Percentiles rank a stretch among this genome's conserved stretches.
Conservation (phyloP, 2,113 vertebrate genomes). For the Ibidorhyncha struthersii region DNA sequence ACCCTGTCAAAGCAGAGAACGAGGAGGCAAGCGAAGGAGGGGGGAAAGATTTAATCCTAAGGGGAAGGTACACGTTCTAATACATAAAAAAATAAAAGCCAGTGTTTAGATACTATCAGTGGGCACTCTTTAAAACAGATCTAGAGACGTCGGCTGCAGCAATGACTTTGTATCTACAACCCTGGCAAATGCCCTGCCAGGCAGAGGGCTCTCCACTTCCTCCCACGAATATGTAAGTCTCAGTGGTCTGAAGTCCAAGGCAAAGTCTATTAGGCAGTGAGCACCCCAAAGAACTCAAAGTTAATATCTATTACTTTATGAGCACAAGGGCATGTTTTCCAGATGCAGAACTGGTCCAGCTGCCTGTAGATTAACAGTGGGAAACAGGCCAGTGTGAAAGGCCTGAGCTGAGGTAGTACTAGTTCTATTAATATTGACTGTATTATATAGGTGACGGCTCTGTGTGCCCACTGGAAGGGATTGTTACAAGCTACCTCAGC, state of each 20-base stretch:
- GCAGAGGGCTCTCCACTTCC: neutral
- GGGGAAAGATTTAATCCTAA: neutral
- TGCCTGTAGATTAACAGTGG: neutral
- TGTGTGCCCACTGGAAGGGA: neutral
- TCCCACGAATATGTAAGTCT: rapidly evolving
- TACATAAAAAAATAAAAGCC: neutral
- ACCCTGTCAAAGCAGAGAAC: neutral
- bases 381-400: neutral
- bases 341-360: neutral
- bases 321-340: neutral
- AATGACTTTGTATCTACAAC: rapidly evolving
- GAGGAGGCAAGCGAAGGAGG: neutral
- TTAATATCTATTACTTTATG: neutral
- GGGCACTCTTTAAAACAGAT: neutral
- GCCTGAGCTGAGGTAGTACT: neutral
- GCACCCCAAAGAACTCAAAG: neutral
- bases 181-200: neutral
- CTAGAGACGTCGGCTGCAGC: neutral
- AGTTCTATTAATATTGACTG: neutral
- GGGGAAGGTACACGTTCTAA: neutral
- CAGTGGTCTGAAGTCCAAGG: neutral
- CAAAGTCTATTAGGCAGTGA: neutral
- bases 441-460: neutral
- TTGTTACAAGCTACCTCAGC: neutral
- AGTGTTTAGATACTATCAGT: neutral